A percentile compares a stretch with the other conserved stretches of the same genome.
phyloP scores from a whole-genome alignment of 2,797 vertebrate genomes.

The Arrhamphus sclerolepis region DNA sequence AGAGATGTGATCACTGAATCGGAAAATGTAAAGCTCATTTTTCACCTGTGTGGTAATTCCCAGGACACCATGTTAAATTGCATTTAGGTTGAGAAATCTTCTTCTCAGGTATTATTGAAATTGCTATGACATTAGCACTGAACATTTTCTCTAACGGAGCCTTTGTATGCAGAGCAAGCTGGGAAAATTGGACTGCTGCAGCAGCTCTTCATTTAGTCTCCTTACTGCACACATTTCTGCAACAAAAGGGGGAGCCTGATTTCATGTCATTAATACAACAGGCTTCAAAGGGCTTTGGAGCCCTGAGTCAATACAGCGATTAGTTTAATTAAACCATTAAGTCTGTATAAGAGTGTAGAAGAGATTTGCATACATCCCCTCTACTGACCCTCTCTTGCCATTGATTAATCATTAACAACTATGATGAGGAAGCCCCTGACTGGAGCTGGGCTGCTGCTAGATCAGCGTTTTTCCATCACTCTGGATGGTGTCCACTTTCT shows the following conservation, averaged over 20 bases:
- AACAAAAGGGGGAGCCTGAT: slow-evolving; percentile 61
- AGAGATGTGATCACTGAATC: slow-evolving; percentile 34
- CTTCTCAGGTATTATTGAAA: slow-evolving; percentile 27
- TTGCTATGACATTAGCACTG: slow-evolving; percentile 60
- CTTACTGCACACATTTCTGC: slow-evolving; percentile 44
- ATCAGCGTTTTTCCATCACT: slow-evolving; percentile 60
- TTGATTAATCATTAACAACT: slow-evolving; percentile 74
- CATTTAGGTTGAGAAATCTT: slow-evolving; percentile 13
- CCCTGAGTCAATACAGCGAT: slow-evolving; percentile 68
- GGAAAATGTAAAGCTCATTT: slow-evolving; percentile 55
- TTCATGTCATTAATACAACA: slow-evolving; percentile 68
- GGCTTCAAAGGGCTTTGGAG: slow-evolving; percentile 73
- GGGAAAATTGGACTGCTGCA: slow-evolving; percentile 38
- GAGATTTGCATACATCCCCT: slow-evolving; percentile 65
- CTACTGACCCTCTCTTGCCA: slow-evolving; percentile 54
- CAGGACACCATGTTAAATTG: slow-evolving; percentile 22
- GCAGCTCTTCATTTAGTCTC: slow-evolving; percentile 51
- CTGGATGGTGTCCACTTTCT: slow-evolving; percentile 45
- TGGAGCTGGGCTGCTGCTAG: slow-evolving; percentile 39
- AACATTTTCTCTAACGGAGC: slow-evolving; percentile 21
- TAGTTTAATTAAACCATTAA: slow-evolving; percentile 80
- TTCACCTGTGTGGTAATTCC: slow-evolving; percentile 22
- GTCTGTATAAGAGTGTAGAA: slow-evolving; percentile 54
- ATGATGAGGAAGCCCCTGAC: slow-evolving; percentile 29
- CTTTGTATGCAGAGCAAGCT: slow-evolving; percentile 47